A percentile compares a stretch with the other conserved stretches of the same genome.
These are phyloP conservation scores for Phataginus tricuspis DNA, from an alignment of 2,797 vertebrate species.

Conservation along the genomic window DNA sequence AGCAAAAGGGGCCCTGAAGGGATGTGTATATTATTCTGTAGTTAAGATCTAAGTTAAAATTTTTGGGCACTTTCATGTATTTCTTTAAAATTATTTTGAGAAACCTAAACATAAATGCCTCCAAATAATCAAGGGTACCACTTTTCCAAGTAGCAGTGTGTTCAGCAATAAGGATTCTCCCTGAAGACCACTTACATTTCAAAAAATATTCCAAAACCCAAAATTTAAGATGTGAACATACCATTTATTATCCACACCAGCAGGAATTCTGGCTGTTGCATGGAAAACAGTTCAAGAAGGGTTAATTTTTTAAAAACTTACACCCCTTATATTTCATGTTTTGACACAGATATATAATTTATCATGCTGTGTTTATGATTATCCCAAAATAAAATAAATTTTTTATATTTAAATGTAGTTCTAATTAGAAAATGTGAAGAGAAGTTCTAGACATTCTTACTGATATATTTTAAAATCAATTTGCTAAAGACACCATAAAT, in stretches of 20 bases:
- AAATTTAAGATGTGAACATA: slow-evolving; percentile 23
- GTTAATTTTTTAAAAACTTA: slow-evolving; percentile 4
- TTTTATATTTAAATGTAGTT: background rate
- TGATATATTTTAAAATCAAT: slow-evolving; percentile 9
- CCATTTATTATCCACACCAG: background rate
- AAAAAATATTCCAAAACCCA: background rate
- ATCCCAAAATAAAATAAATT: background rate
- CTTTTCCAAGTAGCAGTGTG: background rate
- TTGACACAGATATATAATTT: slow-evolving; percentile 27
- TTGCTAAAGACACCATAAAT: slow-evolving; percentile 37
- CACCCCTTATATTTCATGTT: background rate
- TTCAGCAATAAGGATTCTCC: slow-evolving; percentile 35
- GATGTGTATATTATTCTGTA: background rate
- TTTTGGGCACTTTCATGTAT: slow-evolving; percentile 20
- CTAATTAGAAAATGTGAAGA: background rate
- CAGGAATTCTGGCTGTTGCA: background rate
- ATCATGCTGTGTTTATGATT: slow-evolving; percentile 15
- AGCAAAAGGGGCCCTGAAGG: background rate
- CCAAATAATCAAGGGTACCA: background rate
- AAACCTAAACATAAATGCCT: background rate
- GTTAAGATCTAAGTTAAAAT: slow-evolving; percentile 6
- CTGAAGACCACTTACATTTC: slow-evolving; percentile 30
- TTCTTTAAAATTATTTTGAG: slow-evolving; percentile 25
- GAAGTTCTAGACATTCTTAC: background rate
- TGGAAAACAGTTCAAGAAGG: slow-evolving; percentile 11